Conservation (phyloP, 2,888 invertebrate genomes). For the Aspidapion aeneum region DNA sequence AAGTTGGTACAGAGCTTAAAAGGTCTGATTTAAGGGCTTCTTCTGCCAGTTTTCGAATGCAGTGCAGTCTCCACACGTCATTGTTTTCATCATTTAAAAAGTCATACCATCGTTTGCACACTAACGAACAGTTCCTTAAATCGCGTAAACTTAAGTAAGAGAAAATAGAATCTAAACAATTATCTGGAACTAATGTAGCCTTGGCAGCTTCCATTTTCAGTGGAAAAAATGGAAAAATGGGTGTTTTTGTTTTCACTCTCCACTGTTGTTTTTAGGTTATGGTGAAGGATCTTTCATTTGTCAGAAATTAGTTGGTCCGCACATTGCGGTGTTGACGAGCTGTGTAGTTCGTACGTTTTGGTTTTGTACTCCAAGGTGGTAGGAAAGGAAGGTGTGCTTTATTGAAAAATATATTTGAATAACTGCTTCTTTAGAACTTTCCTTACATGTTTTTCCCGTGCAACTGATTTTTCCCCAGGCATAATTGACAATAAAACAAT, state of each 20-base stretch:
- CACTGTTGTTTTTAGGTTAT: neutral
- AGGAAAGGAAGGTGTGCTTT: neutral
- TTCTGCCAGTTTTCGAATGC: conserved; percentile 80
- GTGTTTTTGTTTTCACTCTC: conserved; percentile 2
- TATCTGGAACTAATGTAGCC: conserved; percentile 67
- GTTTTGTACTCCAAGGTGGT: too few relatives aligned
- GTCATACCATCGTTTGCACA: conserved; percentile 91
- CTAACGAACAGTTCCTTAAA: conserved; percentile 83
- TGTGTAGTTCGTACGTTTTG: too few relatives aligned
- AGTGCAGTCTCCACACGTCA: conserved; percentile 92
- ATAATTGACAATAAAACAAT: too few relatives aligned
- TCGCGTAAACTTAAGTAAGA: conserved; percentile 86
- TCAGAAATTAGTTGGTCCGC: neutral
- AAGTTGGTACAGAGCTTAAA: conserved; percentile 81
- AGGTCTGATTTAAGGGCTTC: conserved; percentile 88
- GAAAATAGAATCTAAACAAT: conserved; percentile 86
- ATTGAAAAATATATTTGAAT: neutral
- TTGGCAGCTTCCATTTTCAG: conserved; percentile 54
- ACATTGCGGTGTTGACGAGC: too few relatives aligned
- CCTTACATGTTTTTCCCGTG: too few relatives aligned
- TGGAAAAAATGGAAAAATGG: neutral
- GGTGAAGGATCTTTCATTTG: neutral
- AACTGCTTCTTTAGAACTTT: neutral
- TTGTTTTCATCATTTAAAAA: conserved; percentile 90
- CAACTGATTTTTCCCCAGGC: too few relatives aligned